A percentile compares a stretch with the other conserved stretches of the same genome.
These are phyloP conservation scores for Orthonevra nobilis DNA, from an alignment of 2,888 invertebrate genomes.

Conservation along the genomic window DNA sequence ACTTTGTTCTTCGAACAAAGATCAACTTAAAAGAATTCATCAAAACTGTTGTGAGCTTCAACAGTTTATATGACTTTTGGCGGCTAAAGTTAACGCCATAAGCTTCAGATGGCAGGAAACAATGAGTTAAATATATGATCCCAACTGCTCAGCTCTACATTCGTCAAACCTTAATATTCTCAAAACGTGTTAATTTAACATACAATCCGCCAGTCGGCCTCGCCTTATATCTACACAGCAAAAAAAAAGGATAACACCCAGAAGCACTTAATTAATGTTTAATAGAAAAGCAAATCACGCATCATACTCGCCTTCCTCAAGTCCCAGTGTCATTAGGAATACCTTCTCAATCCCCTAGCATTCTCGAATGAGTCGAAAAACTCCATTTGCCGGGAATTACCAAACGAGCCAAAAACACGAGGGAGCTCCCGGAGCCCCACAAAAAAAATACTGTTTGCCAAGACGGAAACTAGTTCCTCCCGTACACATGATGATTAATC, in stretches of 20 bases:
- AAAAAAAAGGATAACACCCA: slow-evolving; percentile 10
- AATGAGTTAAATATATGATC: no score
- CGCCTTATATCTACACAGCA: no score
- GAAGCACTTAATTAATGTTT: slow-evolving; percentile 31
- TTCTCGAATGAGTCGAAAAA: slow-evolving; percentile 33
- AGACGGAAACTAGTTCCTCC: slow-evolving; percentile 20
- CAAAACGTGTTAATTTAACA: no score
- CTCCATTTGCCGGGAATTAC: slow-evolving; percentile 58
- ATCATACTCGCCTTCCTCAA: slow-evolving; percentile 1
- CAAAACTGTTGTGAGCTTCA: no score
- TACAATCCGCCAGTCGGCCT: no score
- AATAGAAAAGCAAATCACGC: slow-evolving; percentile 13
- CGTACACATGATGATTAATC: slow-evolving; percentile 56
- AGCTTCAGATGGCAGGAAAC: no score
- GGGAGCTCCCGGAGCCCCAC: background rate
- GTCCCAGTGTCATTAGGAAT: slow-evolving; percentile 27
- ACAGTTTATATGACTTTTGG: no score
- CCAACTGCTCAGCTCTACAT: no score
- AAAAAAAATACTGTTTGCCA: background rate
- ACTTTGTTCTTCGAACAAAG: no score
- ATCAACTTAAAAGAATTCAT: no score
- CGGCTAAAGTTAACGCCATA: no score
- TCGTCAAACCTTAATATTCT: no score
- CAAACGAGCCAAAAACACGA: slow-evolving; percentile 18
- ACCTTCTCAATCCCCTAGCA: background rate